A percentile compares a stretch with the other conserved stretches of the same genome.
Conservation (phyloP, 2,888 invertebrate species). For the Trisateles emortualis region DNA sequence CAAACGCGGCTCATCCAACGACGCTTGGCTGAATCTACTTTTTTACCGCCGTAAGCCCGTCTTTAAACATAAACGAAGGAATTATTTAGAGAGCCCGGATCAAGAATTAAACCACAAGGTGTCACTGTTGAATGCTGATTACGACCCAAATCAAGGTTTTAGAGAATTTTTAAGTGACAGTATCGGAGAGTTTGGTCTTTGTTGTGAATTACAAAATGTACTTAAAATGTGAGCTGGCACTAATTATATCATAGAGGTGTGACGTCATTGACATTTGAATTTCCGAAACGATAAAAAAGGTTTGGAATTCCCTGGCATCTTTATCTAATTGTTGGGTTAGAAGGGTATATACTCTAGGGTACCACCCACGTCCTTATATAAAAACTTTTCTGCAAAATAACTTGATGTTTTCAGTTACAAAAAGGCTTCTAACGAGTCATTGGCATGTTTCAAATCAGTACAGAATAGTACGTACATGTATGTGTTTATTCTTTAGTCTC, state of each 20-base stretch:
- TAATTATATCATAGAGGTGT: constrained; percentile 3
- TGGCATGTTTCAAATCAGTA: too few species aligned
- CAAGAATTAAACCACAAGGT: constrained; percentile 67
- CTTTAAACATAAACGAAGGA: constrained; percentile 75
- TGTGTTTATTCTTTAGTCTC: too few species aligned
- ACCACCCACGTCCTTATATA: too few species aligned
- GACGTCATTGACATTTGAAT: constrained; percentile 5
- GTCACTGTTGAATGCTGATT: constrained; percentile 65
- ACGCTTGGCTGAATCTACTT: constrained; percentile 70
- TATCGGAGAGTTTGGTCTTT: constrained; percentile 28
- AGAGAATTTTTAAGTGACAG: constrained; percentile 48
- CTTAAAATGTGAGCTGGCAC: constrained; percentile 14
- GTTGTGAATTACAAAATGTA: constrained; percentile 39
- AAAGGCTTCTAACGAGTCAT: too few species aligned
- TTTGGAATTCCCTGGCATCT: background rate
- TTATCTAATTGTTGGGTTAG: too few species aligned
- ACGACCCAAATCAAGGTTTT: constrained; percentile 51
- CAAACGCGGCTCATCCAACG: constrained; percentile 75
- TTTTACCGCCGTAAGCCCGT: constrained; percentile 74
- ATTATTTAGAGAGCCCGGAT: constrained; percentile 72
- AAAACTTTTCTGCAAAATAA: too few species aligned
- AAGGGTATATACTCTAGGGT: too few species aligned
- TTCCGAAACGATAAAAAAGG: background rate
- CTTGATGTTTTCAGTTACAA: too few species aligned
- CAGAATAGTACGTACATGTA: too few species aligned